Evolutionary conservation across 2,888 invertebrate species (phyloP), one percentile per base, ranked within the genome.

Genomic region (Scaptomyza cyrtandrae): DNA sequence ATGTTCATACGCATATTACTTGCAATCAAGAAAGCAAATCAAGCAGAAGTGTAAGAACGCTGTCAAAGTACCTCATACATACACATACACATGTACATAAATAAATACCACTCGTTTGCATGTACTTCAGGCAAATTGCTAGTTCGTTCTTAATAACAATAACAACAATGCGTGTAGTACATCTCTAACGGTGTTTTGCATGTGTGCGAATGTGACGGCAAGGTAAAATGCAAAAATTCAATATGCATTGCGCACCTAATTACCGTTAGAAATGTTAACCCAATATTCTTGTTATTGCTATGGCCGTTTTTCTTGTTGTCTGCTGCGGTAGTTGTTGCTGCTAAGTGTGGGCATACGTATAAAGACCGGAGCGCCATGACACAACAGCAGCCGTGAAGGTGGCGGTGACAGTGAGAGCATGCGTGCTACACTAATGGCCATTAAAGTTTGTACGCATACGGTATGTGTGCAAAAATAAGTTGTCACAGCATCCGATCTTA

Each of bases 261-360:
- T 79, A 72, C 76, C 76, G 72, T 76, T 77, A 71, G 80, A 76
- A 61, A 59, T 71, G 63, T 56, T 68, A 79, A 75, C 72, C 71
- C 71, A 61, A 71, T 77, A 71, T 75, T 75, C 76, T 71, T 64
- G 63, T 61, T 78, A 43, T 64, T 75, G 62, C 75, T 41, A n/a
- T 54, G 35, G 41, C 65, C 37, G 69, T n/a, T 50, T 52, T 56
- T 50, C 46, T 53, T 49, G 19, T 48, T 46, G 48, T 14, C 16
- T 29, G 11, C 7, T 49, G 48, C 33, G 11, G 50, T 41, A 49
- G 44, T 19, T 45, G 29, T 16, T 58, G 48, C 33, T 54, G 49
- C 43, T 62, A 44, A 54, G 57, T 70, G 57, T 70, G 57, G 62
- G 63, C 70, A 70, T 56, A 69, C 35, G 46, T 48, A 62, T 33